A percentile compares a stretch with the other conserved stretches of the same genome.
Conservation (phyloP, 2,888 invertebrate species). For the Neuroscelio doddi region DNA sequence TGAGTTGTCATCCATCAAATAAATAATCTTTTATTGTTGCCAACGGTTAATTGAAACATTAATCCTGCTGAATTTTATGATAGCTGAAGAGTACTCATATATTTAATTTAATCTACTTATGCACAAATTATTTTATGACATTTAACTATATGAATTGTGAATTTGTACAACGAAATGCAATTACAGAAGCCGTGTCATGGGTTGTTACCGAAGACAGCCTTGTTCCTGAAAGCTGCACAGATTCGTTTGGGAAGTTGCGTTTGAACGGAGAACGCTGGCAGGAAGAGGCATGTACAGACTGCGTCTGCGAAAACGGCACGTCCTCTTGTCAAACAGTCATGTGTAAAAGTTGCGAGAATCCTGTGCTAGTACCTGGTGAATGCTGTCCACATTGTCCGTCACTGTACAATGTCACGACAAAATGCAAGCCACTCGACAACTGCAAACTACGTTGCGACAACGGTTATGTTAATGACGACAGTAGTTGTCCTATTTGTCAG, state of each 20-base stretch:
- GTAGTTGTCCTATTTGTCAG: conserved; percentile 57
- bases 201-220: conserved; percentile 46
- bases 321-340: conserved; percentile 60
- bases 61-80: no score
- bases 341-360: conserved; percentile 64
- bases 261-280: conserved; percentile 53
- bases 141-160: not conserved
- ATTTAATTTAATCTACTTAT: no score
- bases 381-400: conserved; percentile 63
- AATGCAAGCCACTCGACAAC: conserved; percentile 46
- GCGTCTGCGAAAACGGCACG: conserved; percentile 59
- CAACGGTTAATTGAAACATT: no score
- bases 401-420: conserved; percentile 38
- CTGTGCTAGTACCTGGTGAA: conserved; percentile 56
- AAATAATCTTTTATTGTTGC: no score
- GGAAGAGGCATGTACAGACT: conserved; percentile 59
- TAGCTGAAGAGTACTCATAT: no score
- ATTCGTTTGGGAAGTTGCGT: conserved; percentile 51
- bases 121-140: no score
- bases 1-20: no score
- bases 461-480: conserved; percentile 48
- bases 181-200: conserved; percentile 56
- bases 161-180: not conserved
- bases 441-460: conserved; percentile 57
- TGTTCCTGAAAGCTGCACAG: conserved; percentile 49